These are phyloP conservation scores for Papilio dardanus DNA, from an alignment of 1,140 invertebrate genomes.

Conservation along the genomic window DNA sequence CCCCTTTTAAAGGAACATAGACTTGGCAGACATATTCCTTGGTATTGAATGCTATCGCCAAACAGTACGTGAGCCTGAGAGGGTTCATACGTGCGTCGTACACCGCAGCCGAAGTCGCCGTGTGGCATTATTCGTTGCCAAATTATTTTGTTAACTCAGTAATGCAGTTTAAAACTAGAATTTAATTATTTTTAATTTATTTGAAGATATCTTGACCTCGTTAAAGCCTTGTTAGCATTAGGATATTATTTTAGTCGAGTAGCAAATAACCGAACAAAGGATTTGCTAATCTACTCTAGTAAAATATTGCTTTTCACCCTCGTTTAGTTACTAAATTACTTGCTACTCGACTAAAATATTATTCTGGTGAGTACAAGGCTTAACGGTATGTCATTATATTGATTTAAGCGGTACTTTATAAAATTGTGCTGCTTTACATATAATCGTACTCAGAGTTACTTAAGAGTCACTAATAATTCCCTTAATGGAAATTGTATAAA, in stretches of 20 bases:
- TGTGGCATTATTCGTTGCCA: slow-evolving; percentile 12
- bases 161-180: not conserved
- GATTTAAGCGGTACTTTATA: not conserved
- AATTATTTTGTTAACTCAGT: slow-evolving; percentile 19
- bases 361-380: too few species aligned
- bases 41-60: slow-evolving; percentile 18
- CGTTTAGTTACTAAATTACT: too few species aligned
- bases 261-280: too few species aligned
- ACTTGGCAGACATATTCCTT: slow-evolving; percentile 7
- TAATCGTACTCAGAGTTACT: not conserved
- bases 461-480: not conserved
- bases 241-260: too few species aligned
- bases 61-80: slow-evolving; percentile 25
- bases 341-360: too few species aligned
- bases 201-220: not conserved
- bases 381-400: not conserved
- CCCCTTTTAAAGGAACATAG: not conserved
- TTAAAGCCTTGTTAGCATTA: not conserved
- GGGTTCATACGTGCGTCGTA: not conserved
- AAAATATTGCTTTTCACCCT: too few species aligned
- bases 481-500: not conserved
- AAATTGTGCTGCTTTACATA: not conserved
- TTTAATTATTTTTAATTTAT: not conserved
- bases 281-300: too few species aligned
- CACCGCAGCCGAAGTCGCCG: not conserved